Percentiles rank a stretch among this genome's conserved stretches.
phyloP scores from a whole-genome alignment of 2,797 vertebrate genomes.

The Cygnus olor region DNA sequence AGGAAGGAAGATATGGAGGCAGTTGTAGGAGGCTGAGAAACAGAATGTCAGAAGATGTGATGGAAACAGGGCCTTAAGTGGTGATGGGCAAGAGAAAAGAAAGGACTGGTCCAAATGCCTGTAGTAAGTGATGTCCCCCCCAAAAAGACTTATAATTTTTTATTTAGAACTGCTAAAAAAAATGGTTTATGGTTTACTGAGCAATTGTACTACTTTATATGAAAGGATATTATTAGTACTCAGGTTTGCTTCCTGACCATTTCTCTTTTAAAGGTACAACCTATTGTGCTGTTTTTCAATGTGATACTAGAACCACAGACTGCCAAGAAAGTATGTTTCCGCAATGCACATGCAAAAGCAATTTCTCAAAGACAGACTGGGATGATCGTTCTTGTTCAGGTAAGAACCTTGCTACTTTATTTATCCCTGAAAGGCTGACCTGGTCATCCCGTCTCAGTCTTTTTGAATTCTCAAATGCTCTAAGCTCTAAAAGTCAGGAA shows the following conservation, averaged over 20 bases:
- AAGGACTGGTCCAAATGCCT: background rate
- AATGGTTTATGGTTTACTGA: background rate
- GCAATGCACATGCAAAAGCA: background rate
- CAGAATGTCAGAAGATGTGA: background rate
- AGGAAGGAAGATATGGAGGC: background rate
- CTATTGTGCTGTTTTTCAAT: background rate
- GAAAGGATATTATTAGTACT: background rate
- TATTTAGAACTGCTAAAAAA: background rate
- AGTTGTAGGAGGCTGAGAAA: background rate
- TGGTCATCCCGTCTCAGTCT: background rate
- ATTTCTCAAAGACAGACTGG: background rate
- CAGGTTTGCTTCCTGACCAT: background rate
- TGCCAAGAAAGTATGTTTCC: fast-evolving
- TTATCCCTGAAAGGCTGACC: background rate
- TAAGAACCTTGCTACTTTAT: constrained; percentile 4
- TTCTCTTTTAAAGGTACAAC: background rate
- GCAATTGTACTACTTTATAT: background rate
- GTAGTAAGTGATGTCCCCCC: background rate
- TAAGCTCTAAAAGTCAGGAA: background rate
- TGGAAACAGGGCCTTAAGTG: background rate
- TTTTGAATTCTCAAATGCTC: background rate
- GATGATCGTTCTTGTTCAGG: constrained; percentile 25
- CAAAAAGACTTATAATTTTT: fast-evolving
- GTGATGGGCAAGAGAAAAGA: background rate
- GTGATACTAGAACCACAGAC: fast-evolving